Evolutionary conservation across 2,113 vertebrate species (phyloP).

Genomic region (Actenoides hombroni): DNA sequence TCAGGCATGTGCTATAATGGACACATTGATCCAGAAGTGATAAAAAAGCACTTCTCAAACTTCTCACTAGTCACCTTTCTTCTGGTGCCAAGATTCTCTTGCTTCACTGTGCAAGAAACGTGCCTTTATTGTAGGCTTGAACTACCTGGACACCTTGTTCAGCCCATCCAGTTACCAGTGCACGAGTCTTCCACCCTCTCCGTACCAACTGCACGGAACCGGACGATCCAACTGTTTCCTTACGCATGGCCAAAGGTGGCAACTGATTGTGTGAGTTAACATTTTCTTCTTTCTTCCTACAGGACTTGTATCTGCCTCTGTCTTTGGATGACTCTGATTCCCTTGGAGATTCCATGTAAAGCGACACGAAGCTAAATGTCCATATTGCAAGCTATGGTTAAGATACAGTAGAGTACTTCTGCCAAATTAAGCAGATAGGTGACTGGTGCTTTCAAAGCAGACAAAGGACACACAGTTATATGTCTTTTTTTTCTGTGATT

Average conservation of each 20-base stretch:
- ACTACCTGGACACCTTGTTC: neutral
- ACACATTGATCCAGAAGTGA: neutral
- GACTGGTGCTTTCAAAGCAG: slow-evolving; percentile 77
- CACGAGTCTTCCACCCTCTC: neutral
- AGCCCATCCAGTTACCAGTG: neutral
- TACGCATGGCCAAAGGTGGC: neutral
- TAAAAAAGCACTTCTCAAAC: neutral
- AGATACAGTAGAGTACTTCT: slow-evolving; percentile 60
- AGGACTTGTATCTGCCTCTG: slow-evolving; percentile 97
- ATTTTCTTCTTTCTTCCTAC: slow-evolving; percentile 66
- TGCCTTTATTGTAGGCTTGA: neutral
- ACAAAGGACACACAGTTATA: slow-evolving; percentile 70
- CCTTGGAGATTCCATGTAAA: slow-evolving; percentile 95
- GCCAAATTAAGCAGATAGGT: slow-evolving; percentile 70
- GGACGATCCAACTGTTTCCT: neutral
- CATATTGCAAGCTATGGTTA: slow-evolving; percentile 42
- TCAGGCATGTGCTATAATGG: neutral
- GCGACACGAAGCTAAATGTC: neutral
- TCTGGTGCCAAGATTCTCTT: neutral
- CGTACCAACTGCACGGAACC: neutral
- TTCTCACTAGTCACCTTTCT: neutral
- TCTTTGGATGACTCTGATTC: slow-evolving; percentile 98
- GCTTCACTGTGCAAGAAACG: neutral
- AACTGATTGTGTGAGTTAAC: slow-evolving; percentile 64
- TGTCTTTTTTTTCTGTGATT: slow-evolving; percentile 77